Percentiles rank a stretch among this genome's conserved stretches.
Evolutionary conservation across 2,888 invertebrate species (phyloP).

Genomic region (Halictus ligatus): DNA sequence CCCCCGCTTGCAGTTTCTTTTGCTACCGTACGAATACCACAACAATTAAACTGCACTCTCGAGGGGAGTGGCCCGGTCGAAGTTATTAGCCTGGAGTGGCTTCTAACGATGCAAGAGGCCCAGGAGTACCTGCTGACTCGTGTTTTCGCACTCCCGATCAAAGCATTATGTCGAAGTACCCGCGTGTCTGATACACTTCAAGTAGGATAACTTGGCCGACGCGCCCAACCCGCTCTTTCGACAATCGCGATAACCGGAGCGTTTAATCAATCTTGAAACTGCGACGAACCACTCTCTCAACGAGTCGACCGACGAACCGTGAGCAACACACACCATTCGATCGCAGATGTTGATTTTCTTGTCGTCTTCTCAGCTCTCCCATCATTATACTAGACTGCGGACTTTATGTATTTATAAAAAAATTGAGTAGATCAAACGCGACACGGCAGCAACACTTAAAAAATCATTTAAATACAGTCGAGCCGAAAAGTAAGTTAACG

Average conservation of each 20-base stretch:
- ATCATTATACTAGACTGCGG: not conserved
- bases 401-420: no score
- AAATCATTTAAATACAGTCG: not conserved
- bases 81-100: slow-evolving; percentile 64
- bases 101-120: slow-evolving; percentile 64
- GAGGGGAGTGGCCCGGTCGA: slow-evolving; percentile 45
- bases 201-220: slow-evolving; percentile 64
- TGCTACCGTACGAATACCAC: slow-evolving; percentile 39
- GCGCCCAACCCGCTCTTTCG: slow-evolving; percentile 35
- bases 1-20: slow-evolving; percentile 33
- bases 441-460: not conserved
- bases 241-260: slow-evolving; percentile 47
- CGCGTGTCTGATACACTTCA: slow-evolving; percentile 52
- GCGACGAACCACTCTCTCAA: slow-evolving; percentile 41
- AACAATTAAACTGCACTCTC: slow-evolving; percentile 59
- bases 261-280: slow-evolving; percentile 62
- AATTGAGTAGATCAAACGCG: no score
- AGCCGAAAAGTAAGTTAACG: no score
- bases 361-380: not conserved
- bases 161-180: slow-evolving; percentile 62
- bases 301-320: slow-evolving; percentile 23
- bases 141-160: slow-evolving; percentile 69
- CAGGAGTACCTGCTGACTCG: slow-evolving; percentile 62
- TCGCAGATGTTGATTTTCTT: not conserved
- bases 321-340: not conserved